Base-by-base conservation (phyloP, 2,113 vertebrate genomes). In the Chaetorhynchus papuensis region DNA sequence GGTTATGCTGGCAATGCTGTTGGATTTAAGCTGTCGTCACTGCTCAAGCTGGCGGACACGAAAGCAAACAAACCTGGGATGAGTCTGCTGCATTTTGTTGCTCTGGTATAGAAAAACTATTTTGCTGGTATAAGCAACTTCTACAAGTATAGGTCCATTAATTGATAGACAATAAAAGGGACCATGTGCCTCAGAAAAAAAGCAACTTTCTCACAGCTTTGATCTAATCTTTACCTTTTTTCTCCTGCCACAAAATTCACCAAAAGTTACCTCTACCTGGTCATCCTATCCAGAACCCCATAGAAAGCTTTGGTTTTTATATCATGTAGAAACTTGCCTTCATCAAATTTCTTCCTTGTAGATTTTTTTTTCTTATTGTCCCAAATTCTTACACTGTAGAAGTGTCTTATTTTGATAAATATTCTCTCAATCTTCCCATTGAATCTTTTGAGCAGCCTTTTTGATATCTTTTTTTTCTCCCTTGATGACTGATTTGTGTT, bases 41-140 rank as follows among this genome's bases (percentile, higher is more conserved):
- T 99, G 89, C 99, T 99, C 87, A 99, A 99, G 63, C 89, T 99
- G 96, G 99, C 99, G 22, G 99, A 99, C 97, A 99, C 99, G 22
- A 99, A 99, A 97, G 99, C 99, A 94, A 99, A 99, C 98, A 99
- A 99, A 91, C 99, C 99, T 12, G 99, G 99, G 69, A 99, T 99
- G 99, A 99, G 99, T 94, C 98, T 99, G 94, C 98, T 99, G 92
- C 99, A 99, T 97, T 99, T 99, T 97, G 99, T 99, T 18, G 99
- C 99, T 78, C 98, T 99, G 99, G 99, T 99, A 94, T 81, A 98
- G 97, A 94, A 94, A 87, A 81, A 31, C 9, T 87, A 4, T 71
- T 88, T 83, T 92, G 31, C 27, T 65, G 45, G 17, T 74, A 89
- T 47, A 94, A 91, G 23, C 50, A 60, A 14, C 49, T 56, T 63